Evolutionary conservation across 2,113 vertebrate species (phyloP).

Genomic region (Microcebus murinus): DNA sequence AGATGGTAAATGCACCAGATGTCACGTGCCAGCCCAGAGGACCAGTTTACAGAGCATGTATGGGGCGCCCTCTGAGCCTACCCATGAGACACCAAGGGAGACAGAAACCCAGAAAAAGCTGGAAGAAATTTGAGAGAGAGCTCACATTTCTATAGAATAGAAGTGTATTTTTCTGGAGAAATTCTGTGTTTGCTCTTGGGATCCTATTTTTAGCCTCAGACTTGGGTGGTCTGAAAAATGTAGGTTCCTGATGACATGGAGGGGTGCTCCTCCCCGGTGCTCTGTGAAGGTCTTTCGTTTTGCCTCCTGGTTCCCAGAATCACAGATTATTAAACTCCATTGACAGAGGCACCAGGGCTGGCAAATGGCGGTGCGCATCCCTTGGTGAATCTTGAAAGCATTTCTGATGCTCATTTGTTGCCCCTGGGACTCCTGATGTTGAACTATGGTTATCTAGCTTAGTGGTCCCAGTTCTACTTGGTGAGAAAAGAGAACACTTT

Average conservation of each 20-base stretch:
- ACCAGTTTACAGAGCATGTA: not conserved
- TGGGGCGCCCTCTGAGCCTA: not conserved
- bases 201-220: slow-evolving; percentile 22
- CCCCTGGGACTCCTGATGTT: not conserved
- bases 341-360: not conserved
- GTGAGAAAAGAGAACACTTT: not conserved
- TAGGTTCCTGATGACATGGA: not conserved
- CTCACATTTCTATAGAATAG: not conserved
- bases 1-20: not conserved
- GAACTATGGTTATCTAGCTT: not conserved
- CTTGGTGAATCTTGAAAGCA: not conserved
- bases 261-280: not conserved
- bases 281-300: not conserved
- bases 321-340: not conserved
- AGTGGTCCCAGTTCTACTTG: not conserved
- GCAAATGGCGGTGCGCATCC: not conserved
- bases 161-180: slow-evolving; percentile 3
- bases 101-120: not conserved
- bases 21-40: not conserved
- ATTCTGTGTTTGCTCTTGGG: not conserved
- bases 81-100: not conserved
- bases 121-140: slow-evolving; percentile 7
- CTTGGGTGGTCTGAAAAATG: slow-evolving; percentile 49
- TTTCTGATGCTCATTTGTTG: not conserved
- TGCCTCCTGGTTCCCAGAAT: not conserved